A percentile compares a stretch with the other conserved stretches of the same genome.
Conservation (phyloP, 2,797 vertebrate genomes). For the Dicrostonyx torquatus region DNA sequence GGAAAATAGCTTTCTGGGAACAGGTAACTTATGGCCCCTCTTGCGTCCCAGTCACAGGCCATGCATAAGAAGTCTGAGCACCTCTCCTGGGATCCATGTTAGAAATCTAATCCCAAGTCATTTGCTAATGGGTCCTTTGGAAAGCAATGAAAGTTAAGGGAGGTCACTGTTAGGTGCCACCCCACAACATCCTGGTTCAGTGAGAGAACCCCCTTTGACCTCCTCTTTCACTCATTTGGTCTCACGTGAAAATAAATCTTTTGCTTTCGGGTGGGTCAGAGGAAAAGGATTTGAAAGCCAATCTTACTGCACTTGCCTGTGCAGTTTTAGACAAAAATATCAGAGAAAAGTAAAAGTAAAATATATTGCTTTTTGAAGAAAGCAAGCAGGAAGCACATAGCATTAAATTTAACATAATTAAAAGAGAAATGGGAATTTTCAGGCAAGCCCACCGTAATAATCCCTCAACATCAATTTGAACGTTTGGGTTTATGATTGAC, state of each 20-base stretch:
- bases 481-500: not conserved
- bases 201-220: not conserved
- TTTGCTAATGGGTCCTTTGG: not conserved
- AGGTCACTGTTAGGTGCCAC: not conserved
- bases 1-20: not conserved
- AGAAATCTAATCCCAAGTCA: not conserved
- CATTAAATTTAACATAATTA: not conserved
- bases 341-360: slow-evolving; percentile 18
- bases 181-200: not conserved
- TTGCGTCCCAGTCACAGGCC: not conserved
- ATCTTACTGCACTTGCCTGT: not conserved
- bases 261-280: not conserved
- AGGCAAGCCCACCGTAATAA: not conserved
- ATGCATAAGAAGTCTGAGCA: not conserved
- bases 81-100: not conserved
- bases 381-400: not conserved
- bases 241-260: not conserved
- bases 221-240: not conserved
- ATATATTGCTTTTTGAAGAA: not conserved
- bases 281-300: not conserved
- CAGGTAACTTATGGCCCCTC: not conserved
- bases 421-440: not conserved
- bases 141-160: not conserved
- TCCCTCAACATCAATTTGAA: not conserved
- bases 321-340: slow-evolving; percentile 28